Evolutionary conservation across 2,888 invertebrate species (phyloP).

Genomic region (Ellobium chinense): DNA sequence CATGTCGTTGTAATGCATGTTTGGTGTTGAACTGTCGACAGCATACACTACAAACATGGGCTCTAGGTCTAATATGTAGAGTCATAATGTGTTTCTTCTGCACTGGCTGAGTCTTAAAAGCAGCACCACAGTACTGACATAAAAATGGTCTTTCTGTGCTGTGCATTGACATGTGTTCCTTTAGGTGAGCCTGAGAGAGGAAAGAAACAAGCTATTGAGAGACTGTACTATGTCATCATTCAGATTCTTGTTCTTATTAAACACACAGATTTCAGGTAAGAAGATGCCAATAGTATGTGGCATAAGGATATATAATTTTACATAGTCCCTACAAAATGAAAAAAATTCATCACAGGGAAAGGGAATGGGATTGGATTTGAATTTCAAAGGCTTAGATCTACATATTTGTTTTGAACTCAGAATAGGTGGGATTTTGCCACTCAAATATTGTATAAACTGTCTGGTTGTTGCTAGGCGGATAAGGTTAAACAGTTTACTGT

Average conservation of each 20-base stretch:
- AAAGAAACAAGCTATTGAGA: not conserved
- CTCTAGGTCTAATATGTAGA: slow-evolving; percentile 46
- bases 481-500: no score
- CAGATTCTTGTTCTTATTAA: no score
- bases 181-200: slow-evolving; percentile 46
- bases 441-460: no score
- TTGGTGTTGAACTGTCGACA: slow-evolving; percentile 49
- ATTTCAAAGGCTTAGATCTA: no score
- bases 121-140: slow-evolving; percentile 53
- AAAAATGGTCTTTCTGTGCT: slow-evolving; percentile 49
- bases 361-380: no score
- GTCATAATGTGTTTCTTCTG: slow-evolving; percentile 52
- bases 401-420: no score
- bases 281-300: not conserved
- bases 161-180: slow-evolving; percentile 50
- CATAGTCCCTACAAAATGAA: no score
- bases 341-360: no score
- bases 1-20: slow-evolving; percentile 47
- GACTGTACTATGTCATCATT: no score
- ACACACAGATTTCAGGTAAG: no score
- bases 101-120: slow-evolving; percentile 52
- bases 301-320: not conserved
- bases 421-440: no score
- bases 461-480: no score
- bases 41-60: slow-evolving; percentile 46